A percentile compares a stretch with the other conserved stretches of the same genome.
These are phyloP conservation scores for Dreissena polymorpha DNA, from an alignment of 1,140 invertebrate genomes.

Conservation along the genomic window DNA sequence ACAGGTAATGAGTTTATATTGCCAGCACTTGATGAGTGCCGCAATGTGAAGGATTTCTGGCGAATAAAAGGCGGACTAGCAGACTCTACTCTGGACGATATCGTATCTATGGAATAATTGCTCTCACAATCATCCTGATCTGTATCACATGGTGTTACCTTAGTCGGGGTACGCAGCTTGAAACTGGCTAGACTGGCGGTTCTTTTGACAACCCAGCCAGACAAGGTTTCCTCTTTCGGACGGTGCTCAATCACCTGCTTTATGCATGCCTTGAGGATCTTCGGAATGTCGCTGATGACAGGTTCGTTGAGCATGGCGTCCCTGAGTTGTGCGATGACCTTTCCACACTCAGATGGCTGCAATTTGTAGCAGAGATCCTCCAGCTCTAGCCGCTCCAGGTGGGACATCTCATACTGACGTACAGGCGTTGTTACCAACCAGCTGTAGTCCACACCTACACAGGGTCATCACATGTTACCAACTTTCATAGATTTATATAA, in stretches of 20 bases:
- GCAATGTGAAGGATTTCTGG: slow-evolving; percentile 18
- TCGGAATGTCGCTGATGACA: slow-evolving; percentile 64
- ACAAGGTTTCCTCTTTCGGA: slow-evolving; percentile 69
- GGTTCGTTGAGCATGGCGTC: slow-evolving; percentile 69
- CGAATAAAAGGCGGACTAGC: background rate
- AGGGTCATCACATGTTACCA: no score
- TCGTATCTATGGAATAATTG: slow-evolving; percentile 37
- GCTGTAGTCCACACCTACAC: slow-evolving; percentile 71
- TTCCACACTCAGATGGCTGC: slow-evolving; percentile 68
- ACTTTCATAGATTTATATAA: no score
- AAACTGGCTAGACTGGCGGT: slow-evolving; percentile 68
- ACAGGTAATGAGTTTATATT: slow-evolving; percentile 33
- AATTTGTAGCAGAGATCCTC: slow-evolving; percentile 75
- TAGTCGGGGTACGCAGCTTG: slow-evolving; percentile 54
- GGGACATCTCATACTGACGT: slow-evolving; percentile 72
- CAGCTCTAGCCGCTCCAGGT: slow-evolving; percentile 73
- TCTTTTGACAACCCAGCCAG: slow-evolving; percentile 69
- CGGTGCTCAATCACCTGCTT: slow-evolving; percentile 69
- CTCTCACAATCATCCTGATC: slow-evolving; percentile 52
- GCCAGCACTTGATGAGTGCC: background rate
- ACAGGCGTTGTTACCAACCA: slow-evolving; percentile 70
- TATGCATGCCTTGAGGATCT: slow-evolving; percentile 70
- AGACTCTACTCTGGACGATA: slow-evolving; percentile 22
- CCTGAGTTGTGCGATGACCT: slow-evolving; percentile 72
- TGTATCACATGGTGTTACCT: slow-evolving; percentile 44